These are phyloP conservation scores for Pyrgilauda ruficollis DNA, from an alignment of 2,113 vertebrate genomes.

Conservation along the genomic window DNA sequence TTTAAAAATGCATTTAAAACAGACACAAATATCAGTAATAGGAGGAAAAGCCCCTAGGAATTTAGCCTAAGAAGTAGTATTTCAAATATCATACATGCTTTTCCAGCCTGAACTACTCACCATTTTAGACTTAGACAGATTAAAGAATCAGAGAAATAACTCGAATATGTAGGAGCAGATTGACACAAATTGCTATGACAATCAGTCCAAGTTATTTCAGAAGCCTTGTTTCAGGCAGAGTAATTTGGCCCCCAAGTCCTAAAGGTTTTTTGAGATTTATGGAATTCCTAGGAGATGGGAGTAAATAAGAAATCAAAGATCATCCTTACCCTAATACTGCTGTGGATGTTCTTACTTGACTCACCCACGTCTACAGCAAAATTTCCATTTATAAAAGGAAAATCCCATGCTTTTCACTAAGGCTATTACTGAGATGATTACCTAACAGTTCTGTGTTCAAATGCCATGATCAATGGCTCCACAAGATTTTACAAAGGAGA, in stretches of 20 bases:
- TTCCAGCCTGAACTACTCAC: background rate
- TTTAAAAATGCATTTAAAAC: background rate
- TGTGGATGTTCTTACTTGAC: background rate
- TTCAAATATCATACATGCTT: background rate
- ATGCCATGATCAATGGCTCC: background rate
- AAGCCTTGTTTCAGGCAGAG: background rate
- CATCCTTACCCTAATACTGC: background rate
- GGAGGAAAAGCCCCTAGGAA: background rate
- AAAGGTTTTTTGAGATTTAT: background rate
- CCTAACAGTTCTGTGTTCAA: background rate
- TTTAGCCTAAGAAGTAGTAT: background rate
- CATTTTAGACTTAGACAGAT: background rate
- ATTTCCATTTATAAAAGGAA: background rate
- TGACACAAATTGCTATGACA: background rate
- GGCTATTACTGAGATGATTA: background rate
- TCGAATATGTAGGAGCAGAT: background rate
- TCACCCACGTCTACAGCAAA: rapidly evolving
- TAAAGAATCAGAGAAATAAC: background rate
- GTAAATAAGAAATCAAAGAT: background rate
- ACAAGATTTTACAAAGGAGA: background rate
- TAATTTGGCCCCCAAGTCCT: background rate
- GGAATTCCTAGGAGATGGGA: background rate
- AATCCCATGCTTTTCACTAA: background rate
- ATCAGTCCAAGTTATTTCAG: background rate
- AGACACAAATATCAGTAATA: rapidly evolving